A percentile compares a stretch with the other conserved stretches of the same genome.
phyloP scores from a whole-genome alignment of 1,140 invertebrate genomes.

The Heliothis subflexa region DNA sequence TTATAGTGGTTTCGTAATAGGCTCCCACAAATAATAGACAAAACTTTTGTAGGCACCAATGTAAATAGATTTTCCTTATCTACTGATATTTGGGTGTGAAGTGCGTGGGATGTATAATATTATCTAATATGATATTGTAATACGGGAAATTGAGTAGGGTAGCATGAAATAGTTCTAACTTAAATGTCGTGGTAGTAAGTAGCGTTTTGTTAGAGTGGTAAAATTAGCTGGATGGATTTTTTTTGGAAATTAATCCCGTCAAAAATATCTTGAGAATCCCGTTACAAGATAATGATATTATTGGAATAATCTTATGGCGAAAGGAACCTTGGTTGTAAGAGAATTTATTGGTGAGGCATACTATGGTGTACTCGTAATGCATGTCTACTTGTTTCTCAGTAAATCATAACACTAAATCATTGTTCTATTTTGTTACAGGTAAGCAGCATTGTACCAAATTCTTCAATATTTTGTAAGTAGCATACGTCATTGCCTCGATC shows the following conservation, averaged over 20 bases:
- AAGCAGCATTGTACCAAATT: background rate
- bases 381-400: no score
- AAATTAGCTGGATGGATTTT: no score
- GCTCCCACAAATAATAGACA: constrained; percentile 26
- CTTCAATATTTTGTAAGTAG: background rate
- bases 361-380: no score
- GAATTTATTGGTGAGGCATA: no score
- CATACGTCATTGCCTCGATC: background rate
- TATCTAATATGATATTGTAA: constrained; percentile 3
- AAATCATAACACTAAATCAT: background rate
- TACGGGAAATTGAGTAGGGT: background rate
- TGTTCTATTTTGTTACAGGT: constrained; percentile 28
- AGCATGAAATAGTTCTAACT: background rate
- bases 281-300: no score
- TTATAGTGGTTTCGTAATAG: background rate
- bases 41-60: constrained; percentile 28
- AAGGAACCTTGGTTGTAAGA: no score
- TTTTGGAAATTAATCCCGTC: no score
- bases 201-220: no score
- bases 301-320: no score
- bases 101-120: constrained; percentile 23
- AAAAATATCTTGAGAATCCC: no score
- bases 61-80: constrained; percentile 37
- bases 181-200: no score
- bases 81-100: constrained; percentile 4